These are phyloP conservation scores for Drosophila trapezifrons DNA, from an alignment of 1,140 invertebrate genomes.

Conservation along the genomic window DNA sequence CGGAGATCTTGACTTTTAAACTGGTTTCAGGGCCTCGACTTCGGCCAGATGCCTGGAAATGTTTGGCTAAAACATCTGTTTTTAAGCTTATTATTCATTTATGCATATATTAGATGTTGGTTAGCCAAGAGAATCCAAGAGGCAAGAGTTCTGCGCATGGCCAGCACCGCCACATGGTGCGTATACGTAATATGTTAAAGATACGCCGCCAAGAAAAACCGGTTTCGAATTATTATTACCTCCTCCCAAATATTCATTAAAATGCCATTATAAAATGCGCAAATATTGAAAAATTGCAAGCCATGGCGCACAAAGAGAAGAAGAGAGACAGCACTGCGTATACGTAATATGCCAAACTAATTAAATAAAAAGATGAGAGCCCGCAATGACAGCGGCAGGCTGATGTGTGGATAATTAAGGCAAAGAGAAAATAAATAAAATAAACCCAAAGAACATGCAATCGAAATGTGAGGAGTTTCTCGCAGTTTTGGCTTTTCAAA, in stretches of 20 bases:
- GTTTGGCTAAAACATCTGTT: slow-evolving; percentile 35
- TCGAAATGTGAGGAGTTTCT: neutral
- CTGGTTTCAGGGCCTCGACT: slow-evolving; percentile 41
- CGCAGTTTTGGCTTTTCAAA: slow-evolving; percentile 32
- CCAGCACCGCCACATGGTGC: slow-evolving; percentile 27
- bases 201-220: slow-evolving; percentile 28
- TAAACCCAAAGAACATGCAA: slow-evolving; percentile 33
- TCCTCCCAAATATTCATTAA: slow-evolving; percentile 37
- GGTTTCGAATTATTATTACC: slow-evolving; percentile 5
- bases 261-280: slow-evolving; percentile 55
- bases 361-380: slow-evolving; percentile 43
- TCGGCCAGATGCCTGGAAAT: slow-evolving; percentile 7
- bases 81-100: slow-evolving; percentile 45
- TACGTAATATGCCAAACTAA: slow-evolving; percentile 50
- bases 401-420: slow-evolving; percentile 8
- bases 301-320: slow-evolving; percentile 5
- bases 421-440: slow-evolving; percentile 18
- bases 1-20: slow-evolving; percentile 22
- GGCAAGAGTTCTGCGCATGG: slow-evolving; percentile 29
- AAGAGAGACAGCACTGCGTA: slow-evolving; percentile 32
- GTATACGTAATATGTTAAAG: slow-evolving; percentile 56
- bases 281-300: slow-evolving; percentile 60
- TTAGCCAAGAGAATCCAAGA: slow-evolving; percentile 25
- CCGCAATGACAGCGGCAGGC: slow-evolving; percentile 27
- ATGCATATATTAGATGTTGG: slow-evolving; percentile 34